Conservation (phyloP, 2,888 invertebrate species). For the Philaethria dido region DNA sequence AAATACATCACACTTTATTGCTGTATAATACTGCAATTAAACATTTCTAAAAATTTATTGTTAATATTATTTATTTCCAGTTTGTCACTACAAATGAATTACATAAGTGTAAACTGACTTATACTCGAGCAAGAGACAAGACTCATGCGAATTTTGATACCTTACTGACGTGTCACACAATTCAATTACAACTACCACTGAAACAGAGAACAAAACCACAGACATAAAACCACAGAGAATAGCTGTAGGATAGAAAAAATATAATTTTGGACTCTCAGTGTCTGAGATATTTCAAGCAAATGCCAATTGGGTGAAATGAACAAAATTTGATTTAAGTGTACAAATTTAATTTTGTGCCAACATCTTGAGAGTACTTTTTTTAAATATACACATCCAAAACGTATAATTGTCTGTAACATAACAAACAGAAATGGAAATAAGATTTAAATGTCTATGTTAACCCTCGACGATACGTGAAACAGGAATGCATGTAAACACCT, state of each 20-base stretch:
- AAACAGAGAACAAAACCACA: conserved; percentile 28
- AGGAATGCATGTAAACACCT: background rate
- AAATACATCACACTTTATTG: background rate
- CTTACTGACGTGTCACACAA: conserved; percentile 35
- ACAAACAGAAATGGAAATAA: conserved; percentile 25
- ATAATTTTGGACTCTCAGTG: conserved; percentile 30
- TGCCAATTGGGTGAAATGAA: conserved; percentile 35
- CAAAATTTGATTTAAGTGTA: conserved; percentile 30
- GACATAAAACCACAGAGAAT: conserved; percentile 24
- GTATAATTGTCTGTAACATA: conserved; percentile 26
- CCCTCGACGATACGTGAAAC: conserved; percentile 32
- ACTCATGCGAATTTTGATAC: conserved; percentile 47
- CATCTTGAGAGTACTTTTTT: conserved; percentile 26
- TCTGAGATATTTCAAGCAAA: conserved; percentile 31
- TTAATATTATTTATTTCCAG: background rate
- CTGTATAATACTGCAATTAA: background rate
- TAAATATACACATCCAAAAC: conserved; percentile 32
- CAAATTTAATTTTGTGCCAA: conserved; percentile 35
- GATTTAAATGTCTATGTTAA: conserved; percentile 32
- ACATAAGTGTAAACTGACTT: conserved; percentile 39
- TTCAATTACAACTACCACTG: conserved; percentile 30
- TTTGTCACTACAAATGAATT: background rate
- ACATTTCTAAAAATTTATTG: background rate
- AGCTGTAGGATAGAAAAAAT: conserved; percentile 23
- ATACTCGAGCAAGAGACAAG: conserved; percentile 40